Evolutionary conservation across 2,113 vertebrate genomes (phyloP), one percentile per base, ranked within the genome.

Genomic region (Tautogolabrus adspersus): DNA sequence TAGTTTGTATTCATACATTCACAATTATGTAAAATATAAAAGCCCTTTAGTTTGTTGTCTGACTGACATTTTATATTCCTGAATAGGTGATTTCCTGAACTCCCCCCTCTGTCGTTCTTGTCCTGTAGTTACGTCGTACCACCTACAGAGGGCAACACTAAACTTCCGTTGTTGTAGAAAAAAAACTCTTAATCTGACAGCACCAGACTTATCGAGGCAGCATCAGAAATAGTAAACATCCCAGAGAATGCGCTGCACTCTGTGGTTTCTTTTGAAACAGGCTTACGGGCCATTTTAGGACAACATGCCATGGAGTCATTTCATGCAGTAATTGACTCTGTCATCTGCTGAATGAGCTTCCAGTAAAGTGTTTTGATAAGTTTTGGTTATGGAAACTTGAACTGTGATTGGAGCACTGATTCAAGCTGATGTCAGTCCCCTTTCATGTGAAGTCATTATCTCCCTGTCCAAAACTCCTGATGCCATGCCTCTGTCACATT

Each of bases 401-500:
- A 22, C n/a, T 56, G 30, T 58, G 62, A 83, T 59, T 65, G 58
- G 38, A 74, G 10, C 71, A n/a, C 49, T 34, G 30, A 15, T 16
- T 22, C 26, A 8, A 58, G 49, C 51, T 82, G 46, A 64, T 58
- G 56, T 62, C 54, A 61, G 3, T 6, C 23, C 51, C 2, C 76
- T 58, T 73, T 34, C 21, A 65, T 66, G 66, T 2, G 8, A 72
- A 75, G 52, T 38, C 30, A 12, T 75, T 34, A 51, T 85, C 26
- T 18, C 47, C 38, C 46, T 49, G 65, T 70, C 65, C 51, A 66
- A 47, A 77, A 18, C 38, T 7, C 76, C 26, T 60, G 65, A 82
- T 87, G 57, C 69, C 84, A 79, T 40, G 57, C 26, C 66, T 63
- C 72, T 12, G 88, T 85, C 86, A 89, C 88, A 84, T 87, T 87